Percentiles rank a stretch among this genome's conserved stretches.
Evolutionary conservation across 2,888 invertebrate genomes (phyloP).

Genomic region (Agrilus mali): DNA sequence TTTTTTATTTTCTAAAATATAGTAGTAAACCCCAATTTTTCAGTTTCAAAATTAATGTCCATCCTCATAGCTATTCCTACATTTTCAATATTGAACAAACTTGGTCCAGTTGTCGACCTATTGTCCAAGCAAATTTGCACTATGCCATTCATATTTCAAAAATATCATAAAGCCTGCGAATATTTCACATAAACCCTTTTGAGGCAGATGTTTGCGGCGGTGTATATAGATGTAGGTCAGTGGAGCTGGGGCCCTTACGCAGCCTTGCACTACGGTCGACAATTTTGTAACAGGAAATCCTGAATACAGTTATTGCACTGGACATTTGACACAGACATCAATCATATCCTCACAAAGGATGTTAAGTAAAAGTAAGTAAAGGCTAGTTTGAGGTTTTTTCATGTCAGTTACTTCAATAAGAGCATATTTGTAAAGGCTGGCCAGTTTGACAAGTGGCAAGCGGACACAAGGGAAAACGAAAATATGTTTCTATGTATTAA

Average conservation of each 20-base stretch:
- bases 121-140: too few species aligned
- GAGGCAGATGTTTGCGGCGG: conserved; percentile 11
- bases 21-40: too few species aligned
- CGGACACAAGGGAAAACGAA: conserved; percentile 10
- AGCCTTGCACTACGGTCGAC: conserved; percentile 10
- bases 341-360: conserved; percentile 28
- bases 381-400: conserved; percentile 28
- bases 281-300: conserved; percentile 4
- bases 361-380: conserved; percentile 21
- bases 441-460: conserved; percentile 30
- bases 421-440: conserved; percentile 30
- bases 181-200: conserved; percentile 12
- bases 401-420: conserved; percentile 29
- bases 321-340: conserved; percentile 30
- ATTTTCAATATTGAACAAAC: too few species aligned
- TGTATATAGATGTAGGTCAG: conserved; percentile 12
- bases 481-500: too few species aligned
- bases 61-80: too few species aligned
- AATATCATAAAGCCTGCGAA: conserved; percentile 12
- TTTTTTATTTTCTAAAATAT: too few species aligned
- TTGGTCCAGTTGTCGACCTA: too few species aligned
- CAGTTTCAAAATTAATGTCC: too few species aligned
- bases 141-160: conserved; percentile 11
- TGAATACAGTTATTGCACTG: conserved; percentile 19
- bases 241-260: conserved; percentile 6